Evolutionary conservation across 2,888 invertebrate genomes (phyloP), one percentile per base, ranked within the genome.

Genomic region (Anorthoa munda): DNA sequence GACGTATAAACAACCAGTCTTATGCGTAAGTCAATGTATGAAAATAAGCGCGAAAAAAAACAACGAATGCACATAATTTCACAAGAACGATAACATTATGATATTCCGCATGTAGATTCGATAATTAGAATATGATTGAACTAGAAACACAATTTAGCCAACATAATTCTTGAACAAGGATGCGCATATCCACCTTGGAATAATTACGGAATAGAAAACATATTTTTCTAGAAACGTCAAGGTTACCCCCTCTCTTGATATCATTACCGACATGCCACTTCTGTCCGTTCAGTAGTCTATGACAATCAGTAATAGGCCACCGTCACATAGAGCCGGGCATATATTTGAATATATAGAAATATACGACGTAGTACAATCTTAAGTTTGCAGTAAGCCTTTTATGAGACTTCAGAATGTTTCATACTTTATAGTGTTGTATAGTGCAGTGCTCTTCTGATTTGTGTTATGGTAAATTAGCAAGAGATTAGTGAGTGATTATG

Each of bases 401-500:
- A 64, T 78, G 75, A 71, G 63, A 71, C 48, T 76, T 78, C 11
- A 61, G 67, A 70, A 76, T 74, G 64, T 72, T 77, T 75, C 60
- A 72, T 72, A 63, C 45, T 64, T 75, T 51, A 63, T 51, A 67
- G 82, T 77, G 72, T 59, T 77, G 79, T 79, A 82, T 69, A 83
- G 79, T 77, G 75, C 75, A 86, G 87, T 88, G 85, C 90, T 92
- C 92, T 84, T 66, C 89, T 92, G 86, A 85, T 92, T 92, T 90
- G 91, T 92, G 90, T 66, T 21, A 66, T 76, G 74, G 72, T 91
- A 92, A 92, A 92, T 92, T 91, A 86, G 88, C 83, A 80, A 86
- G 90, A 91, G 89, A 75, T 77, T 55, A 39, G 79, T 79, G 82
- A 61, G 67, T 86, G 69, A 77, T 71, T 63, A 77, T 81, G 83